A percentile compares a stretch with the other conserved stretches of the same genome.
Conservation (phyloP, 2,797 vertebrate genomes). For the Sitta carolinensis region DNA sequence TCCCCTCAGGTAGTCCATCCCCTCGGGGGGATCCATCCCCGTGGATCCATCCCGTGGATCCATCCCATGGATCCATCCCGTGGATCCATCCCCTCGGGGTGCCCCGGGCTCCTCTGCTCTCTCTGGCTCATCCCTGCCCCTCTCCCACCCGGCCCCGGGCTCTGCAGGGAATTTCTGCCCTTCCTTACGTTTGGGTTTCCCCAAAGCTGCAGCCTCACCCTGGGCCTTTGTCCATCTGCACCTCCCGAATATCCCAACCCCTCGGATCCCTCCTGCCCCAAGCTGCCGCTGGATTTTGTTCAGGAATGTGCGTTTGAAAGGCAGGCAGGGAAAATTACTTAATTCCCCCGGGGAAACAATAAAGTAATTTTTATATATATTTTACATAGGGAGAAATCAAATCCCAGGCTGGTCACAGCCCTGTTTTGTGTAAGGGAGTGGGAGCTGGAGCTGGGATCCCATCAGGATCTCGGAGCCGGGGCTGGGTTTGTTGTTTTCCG, state of each 20-base stretch:
- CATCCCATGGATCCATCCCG: no score
- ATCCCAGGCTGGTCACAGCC: background rate
- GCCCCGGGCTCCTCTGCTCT: background rate
- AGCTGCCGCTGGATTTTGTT: rapidly evolving
- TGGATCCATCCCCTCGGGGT: background rate
- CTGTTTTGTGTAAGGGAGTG: background rate
- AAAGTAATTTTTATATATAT: background rate
- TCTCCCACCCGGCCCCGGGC: background rate
- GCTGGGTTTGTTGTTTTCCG: slow-evolving; percentile 18
- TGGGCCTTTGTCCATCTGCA: background rate
- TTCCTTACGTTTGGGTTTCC: rapidly evolving
- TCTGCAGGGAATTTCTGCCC: background rate
- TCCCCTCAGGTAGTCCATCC: no score
- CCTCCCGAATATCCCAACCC: background rate
- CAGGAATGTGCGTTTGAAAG: background rate
- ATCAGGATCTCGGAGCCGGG: background rate
- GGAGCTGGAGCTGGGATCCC: background rate
- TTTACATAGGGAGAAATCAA: background rate
- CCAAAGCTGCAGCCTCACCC: rapidly evolving
- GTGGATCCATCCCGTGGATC: background rate
- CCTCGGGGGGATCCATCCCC: background rate
- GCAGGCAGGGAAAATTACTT: rapidly evolving
- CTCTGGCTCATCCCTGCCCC: background rate
- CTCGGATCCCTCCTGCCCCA: background rate
- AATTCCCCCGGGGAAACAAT: background rate